phyloP scores from a whole-genome alignment of 2,797 vertebrate genomes.

The Xiphophorus birchmanni region DNA sequence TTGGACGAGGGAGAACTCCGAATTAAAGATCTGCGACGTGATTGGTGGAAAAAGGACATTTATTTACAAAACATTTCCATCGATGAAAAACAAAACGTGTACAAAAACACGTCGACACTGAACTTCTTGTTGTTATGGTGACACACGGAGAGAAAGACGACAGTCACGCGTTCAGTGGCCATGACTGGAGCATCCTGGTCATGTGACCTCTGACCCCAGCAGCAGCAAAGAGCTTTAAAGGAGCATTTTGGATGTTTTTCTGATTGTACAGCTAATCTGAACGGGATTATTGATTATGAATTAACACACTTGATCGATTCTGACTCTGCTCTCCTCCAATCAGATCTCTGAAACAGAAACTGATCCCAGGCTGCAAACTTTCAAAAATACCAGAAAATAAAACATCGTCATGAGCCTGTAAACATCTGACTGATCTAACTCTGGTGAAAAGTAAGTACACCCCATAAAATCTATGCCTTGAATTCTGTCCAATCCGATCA shows the following conservation, averaged over 20 bases:
- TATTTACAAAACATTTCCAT: slow-evolving; percentile 73
- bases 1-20: not conserved
- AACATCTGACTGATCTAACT: not conserved
- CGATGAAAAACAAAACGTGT: slow-evolving; percentile 54
- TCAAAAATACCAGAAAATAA: not conserved
- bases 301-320: not conserved
- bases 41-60: slow-evolving; percentile 61
- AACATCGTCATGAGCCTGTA: not conserved
- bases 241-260: not conserved
- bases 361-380: not conserved
- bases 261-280: not conserved
- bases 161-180: slow-evolving; percentile 31
- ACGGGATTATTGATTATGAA: not conserved
- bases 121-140: slow-evolving; percentile 38
- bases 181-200: slow-evolving; percentile 4
- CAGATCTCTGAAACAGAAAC: not conserved
- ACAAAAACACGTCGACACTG: slow-evolving; percentile 53
- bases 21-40: not conserved
- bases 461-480: not conserved
- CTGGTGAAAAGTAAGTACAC: not conserved
- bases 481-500: not conserved
- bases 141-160: slow-evolving; percentile 33
- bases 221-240: not conserved
- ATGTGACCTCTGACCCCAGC: slow-evolving; percentile 22
- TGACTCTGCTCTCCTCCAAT: not conserved